Evolutionary conservation across 2,797 vertebrate species (phyloP).

Genomic region (Cheirogaleus major): DNA sequence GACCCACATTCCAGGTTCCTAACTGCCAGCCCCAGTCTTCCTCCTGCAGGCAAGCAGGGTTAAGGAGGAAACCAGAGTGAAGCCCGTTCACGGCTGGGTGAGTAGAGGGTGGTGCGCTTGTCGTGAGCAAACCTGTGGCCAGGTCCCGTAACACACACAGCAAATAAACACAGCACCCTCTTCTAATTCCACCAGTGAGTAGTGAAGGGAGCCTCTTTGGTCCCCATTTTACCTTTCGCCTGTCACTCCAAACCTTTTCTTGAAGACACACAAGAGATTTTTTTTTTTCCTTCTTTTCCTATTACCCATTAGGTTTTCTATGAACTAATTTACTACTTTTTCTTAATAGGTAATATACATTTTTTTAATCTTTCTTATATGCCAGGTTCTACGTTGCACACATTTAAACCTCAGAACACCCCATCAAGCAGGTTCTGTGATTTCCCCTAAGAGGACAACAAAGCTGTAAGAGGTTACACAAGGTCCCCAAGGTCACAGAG

Average conservation of each 20-base stretch:
- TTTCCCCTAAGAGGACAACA: neutral
- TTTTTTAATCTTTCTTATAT: neutral
- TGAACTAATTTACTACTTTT: neutral
- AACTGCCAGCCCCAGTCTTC: neutral
- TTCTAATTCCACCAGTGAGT: neutral
- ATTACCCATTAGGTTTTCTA: neutral
- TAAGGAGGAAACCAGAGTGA: neutral
- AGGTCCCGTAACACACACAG: neutral
- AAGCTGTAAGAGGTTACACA: neutral
- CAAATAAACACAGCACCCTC: neutral
- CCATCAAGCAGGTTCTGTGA: neutral
- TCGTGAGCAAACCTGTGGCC: neutral
- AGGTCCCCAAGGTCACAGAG: neutral
- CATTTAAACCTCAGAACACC: neutral
- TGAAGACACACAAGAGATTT: neutral
- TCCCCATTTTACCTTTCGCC: neutral
- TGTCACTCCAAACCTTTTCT: neutral
- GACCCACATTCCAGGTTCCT: neutral
- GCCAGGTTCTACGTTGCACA: neutral
- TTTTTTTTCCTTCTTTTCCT: neutral
- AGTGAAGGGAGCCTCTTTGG: neutral
- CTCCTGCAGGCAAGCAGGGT: neutral
- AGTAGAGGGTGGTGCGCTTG: neutral
- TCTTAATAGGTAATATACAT: neutral
- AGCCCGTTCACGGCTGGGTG: neutral